Percentiles rank a stretch among this genome's conserved stretches.
phyloP scores from a whole-genome alignment of 2,113 vertebrate genomes.

The Chlamydotis undulata region DNA sequence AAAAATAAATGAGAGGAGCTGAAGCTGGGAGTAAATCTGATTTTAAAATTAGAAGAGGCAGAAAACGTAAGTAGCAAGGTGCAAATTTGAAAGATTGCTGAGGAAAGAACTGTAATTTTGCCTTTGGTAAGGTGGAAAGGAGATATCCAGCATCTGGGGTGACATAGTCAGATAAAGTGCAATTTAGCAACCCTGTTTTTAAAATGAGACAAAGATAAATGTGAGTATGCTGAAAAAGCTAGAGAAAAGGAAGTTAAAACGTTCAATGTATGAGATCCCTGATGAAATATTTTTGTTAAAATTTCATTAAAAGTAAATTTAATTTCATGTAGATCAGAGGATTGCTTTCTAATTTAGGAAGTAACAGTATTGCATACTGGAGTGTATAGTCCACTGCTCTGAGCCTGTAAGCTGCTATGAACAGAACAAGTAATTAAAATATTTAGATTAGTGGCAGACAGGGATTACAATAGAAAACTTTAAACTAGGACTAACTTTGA shows the following conservation, averaged over 20 bases:
- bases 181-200: not conserved
- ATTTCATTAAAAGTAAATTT: not conserved
- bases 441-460: constrained; percentile 15
- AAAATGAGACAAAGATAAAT: not conserved
- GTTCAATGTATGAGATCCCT: not conserved
- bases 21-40: not conserved
- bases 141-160: not conserved
- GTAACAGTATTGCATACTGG: not conserved
- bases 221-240: not conserved
- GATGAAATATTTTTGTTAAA: not conserved
- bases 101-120: not conserved
- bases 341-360: constrained; percentile 20
- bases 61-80: not conserved
- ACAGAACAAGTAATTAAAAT: constrained; percentile 22
- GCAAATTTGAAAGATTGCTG: not conserved
- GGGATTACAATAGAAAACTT: not conserved
- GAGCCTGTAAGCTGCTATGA: constrained; percentile 16
- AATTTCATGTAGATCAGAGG: not conserved
- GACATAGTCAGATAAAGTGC: not conserved
- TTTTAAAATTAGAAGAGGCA: not conserved
- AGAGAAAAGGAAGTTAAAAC: not conserved
- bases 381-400: not conserved
- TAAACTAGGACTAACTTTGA: not conserved
- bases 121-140: not conserved
- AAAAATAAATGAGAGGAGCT: not conserved